Conservation (phyloP, 2,113 vertebrate species). For the Rutilus rutilus region DNA sequence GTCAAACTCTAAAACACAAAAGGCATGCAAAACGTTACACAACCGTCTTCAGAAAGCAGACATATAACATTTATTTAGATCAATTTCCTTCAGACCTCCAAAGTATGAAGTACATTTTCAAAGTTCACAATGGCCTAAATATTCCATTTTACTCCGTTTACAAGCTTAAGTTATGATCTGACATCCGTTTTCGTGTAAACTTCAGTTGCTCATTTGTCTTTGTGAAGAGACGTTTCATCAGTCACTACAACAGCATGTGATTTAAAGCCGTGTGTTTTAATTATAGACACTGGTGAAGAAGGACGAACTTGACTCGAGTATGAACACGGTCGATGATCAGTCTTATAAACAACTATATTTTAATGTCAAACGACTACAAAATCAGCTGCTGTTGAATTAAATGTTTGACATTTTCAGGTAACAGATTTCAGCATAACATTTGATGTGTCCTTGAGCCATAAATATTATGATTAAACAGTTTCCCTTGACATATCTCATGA, state of each 20-base stretch:
- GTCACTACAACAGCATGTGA: neutral
- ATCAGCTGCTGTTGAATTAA: neutral
- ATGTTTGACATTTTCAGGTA: neutral
- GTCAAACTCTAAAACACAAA: neutral
- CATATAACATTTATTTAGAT: too few species aligned
- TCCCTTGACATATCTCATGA: neutral
- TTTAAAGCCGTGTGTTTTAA: neutral
- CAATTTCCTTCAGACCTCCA: neutral
- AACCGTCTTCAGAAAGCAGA: neutral
- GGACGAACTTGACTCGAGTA: neutral
- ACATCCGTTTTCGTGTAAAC: neutral
- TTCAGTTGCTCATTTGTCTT: neutral
- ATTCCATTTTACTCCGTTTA: neutral
- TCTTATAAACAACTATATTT: constrained; percentile 3
- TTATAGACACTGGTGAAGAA: neutral
- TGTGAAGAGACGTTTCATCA: neutral
- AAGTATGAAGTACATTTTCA: neutral
- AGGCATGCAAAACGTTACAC: neutral
- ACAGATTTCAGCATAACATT: neutral
- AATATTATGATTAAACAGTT: neutral
- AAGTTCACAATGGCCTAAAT: neutral
- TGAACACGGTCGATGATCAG: neutral
- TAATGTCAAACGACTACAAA: neutral
- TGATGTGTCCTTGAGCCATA: neutral
- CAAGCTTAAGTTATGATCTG: neutral